Conservation (phyloP, 2,797 vertebrate genomes). For the Sphenodon punctatus region DNA sequence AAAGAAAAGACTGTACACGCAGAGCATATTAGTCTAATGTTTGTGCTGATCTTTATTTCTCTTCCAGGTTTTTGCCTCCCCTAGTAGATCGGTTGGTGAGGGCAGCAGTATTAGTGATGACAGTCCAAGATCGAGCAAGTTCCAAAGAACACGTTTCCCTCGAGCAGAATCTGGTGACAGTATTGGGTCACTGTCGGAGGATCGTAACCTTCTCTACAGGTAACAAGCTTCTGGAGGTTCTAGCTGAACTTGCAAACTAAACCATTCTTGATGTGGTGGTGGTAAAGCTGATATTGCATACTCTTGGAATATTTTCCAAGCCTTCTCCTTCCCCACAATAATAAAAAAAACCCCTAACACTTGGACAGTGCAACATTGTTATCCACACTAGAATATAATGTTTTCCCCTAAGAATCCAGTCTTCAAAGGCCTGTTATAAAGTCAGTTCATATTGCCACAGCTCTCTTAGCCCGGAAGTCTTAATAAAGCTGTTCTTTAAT, state of each 20-base stretch:
- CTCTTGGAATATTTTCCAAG: no score
- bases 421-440: background rate
- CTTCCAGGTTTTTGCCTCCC: slow-evolving; percentile 74
- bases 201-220: slow-evolving; percentile 90
- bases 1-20: no score
- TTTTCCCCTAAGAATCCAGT: no score
- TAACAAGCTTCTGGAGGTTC: slow-evolving; percentile 42
- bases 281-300: no score
- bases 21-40: no score
- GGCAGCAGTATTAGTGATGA: slow-evolving; percentile 73
- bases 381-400: no score
- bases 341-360: no score
- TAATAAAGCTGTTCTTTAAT: background rate
- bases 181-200: slow-evolving; percentile 72
- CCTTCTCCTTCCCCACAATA: no score
- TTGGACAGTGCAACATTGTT: no score
- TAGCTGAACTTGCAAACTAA: background rate
- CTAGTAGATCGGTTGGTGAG: slow-evolving; percentile 77
- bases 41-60: no score
- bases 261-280: background rate
- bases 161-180: slow-evolving; percentile 79
- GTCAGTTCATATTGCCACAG: background rate
- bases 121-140: slow-evolving; percentile 76
- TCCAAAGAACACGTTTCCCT: slow-evolving; percentile 79
- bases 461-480: background rate